Evolutionary conservation across 2,797 vertebrate genomes (phyloP).

Genomic region (Apodemus agrarius): DNA sequence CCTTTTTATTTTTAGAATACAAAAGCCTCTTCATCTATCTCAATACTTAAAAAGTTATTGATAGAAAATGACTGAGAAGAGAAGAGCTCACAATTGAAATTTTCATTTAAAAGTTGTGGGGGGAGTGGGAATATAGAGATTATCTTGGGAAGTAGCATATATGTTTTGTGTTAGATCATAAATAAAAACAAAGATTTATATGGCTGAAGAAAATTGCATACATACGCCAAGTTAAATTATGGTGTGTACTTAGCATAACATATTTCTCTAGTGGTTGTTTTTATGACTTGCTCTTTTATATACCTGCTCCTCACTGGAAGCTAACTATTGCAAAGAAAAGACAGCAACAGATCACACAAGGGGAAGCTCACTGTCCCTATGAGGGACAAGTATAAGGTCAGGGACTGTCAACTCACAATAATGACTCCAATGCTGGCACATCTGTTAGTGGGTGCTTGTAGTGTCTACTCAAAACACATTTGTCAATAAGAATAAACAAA

Average conservation of each 20-base stretch:
- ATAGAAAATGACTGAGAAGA: neutral
- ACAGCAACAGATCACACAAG: neutral
- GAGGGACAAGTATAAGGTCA: neutral
- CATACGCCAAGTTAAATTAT: neutral
- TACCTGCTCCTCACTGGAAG: neutral
- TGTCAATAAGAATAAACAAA: neutral
- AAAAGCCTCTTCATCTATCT: neutral
- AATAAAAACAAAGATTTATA: neutral
- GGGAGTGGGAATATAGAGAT: too few species aligned
- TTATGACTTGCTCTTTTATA: neutral
- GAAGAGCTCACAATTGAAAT: neutral
- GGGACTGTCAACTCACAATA: neutral
- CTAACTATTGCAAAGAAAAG: neutral
- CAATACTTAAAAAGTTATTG: neutral
- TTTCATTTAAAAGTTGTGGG: neutral
- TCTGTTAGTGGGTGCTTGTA: neutral
- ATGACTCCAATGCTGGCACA: neutral
- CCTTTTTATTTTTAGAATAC: neutral
- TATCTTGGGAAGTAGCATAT: neutral
- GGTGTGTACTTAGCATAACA: neutral
- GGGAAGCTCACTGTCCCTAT: neutral
- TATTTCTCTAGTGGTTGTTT: neutral
- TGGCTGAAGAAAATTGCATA: neutral
- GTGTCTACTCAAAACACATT: neutral
- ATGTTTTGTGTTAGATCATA: neutral